Evolutionary conservation across 2,113 vertebrate species (phyloP).

Genomic region (Riparia riparia): DNA sequence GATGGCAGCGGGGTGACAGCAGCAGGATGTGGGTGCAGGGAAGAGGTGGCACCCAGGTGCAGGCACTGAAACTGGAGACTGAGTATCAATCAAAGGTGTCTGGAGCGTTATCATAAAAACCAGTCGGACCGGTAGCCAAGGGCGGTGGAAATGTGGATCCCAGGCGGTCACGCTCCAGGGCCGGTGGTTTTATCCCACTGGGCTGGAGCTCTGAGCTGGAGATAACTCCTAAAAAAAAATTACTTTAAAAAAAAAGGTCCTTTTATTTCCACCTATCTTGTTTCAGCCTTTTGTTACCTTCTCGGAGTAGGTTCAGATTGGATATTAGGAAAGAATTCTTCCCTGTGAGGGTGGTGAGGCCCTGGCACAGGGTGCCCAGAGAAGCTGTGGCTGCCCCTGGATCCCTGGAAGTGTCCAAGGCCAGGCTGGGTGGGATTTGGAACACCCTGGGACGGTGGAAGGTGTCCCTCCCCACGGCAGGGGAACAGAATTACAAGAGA

Average conservation of each 20-base stretch:
- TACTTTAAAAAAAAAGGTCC: fast-evolving
- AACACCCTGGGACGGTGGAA: fast-evolving
- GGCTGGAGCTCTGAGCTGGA: background rate
- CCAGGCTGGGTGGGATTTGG: fast-evolving
- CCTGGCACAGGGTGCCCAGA: fast-evolving
- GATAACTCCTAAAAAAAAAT: fast-evolving
- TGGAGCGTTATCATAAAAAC: background rate
- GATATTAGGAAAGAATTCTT: background rate
- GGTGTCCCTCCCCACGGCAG: background rate
- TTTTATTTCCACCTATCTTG: background rate
- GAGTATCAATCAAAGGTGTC: background rate
- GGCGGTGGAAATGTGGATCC: background rate
- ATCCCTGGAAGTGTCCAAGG: background rate
- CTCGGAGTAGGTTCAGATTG: background rate
- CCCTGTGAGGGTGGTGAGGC: background rate
- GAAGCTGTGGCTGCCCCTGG: background rate
- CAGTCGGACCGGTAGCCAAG: background rate
- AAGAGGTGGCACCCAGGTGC: background rate
- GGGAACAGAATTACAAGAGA: background rate
- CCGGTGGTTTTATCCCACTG: fast-evolving
- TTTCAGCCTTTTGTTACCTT: background rate
- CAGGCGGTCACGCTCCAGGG: background rate
- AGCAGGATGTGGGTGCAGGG: background rate
- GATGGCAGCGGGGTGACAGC: fast-evolving
- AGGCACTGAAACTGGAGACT: background rate